A percentile compares a stretch with the other conserved stretches of the same genome.
phyloP scores from a whole-genome alignment of 64 coral and sea anemone genomes.

The Stichodactyla mertensii region DNA sequence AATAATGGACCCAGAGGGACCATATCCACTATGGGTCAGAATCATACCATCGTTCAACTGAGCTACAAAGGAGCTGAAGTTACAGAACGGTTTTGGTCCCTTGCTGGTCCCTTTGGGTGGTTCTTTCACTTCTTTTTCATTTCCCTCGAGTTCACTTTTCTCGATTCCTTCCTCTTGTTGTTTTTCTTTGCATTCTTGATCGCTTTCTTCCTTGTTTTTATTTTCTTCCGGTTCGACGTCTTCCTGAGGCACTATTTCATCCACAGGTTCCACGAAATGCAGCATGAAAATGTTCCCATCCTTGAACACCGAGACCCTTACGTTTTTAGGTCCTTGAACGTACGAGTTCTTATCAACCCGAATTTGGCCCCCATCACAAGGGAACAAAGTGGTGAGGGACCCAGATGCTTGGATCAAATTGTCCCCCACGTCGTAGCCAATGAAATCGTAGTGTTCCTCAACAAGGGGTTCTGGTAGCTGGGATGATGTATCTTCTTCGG shows the following conservation, averaged over 20 bases:
- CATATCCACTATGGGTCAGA: constrained; percentile 75
- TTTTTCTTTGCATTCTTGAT: constrained; percentile 28
- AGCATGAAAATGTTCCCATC: constrained; percentile 83
- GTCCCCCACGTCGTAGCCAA: constrained; percentile 95
- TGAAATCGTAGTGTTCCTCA: constrained; percentile 63
- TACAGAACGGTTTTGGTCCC: constrained; percentile 64
- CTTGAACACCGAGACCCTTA: constrained; percentile 74
- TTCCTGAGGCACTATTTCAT: constrained; percentile 64
- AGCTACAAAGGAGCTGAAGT: constrained; percentile 84
- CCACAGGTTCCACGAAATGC: constrained; percentile 84
- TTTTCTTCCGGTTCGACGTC: constrained; percentile 40
- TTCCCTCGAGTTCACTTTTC: constrained; percentile 80
- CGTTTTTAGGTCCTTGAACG: constrained; percentile 61
- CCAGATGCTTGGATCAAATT: constrained; percentile 87
- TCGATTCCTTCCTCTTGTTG: constrained; percentile 52
- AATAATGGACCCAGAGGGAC: constrained; percentile 42
- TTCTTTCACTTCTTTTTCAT: constrained; percentile 57
- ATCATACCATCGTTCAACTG: constrained; percentile 91
- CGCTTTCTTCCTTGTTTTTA: constrained; percentile 4
- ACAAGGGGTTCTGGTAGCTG: constrained; percentile 20
- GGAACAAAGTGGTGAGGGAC: constrained; percentile 83
- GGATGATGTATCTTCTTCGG: constrained; percentile 31
- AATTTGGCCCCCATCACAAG: constrained; percentile 87
- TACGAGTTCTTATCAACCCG: constrained; percentile 67
- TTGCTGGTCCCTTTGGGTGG: background rate